phyloP scores from a whole-genome alignment of 35 echinoderm and acorn worm species.

The Heliocidaris erythrogramma region DNA sequence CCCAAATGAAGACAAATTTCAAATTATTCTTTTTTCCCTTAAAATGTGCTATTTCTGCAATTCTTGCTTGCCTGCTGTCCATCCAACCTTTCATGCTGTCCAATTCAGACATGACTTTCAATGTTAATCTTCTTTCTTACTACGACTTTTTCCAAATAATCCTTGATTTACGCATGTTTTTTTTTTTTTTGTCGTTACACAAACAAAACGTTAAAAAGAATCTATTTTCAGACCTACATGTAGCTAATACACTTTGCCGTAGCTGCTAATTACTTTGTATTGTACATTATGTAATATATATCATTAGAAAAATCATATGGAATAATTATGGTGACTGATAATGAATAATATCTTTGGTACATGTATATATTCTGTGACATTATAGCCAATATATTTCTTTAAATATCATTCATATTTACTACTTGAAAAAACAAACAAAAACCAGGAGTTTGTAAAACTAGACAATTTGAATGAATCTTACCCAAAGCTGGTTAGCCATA shows the following conservation, averaged over 20 bases:
- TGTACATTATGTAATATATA: neutral
- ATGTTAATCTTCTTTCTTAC: neutral
- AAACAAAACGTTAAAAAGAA: too few species aligned
- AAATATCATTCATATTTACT: too few species aligned
- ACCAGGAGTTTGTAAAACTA: too few species aligned
- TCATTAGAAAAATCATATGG: neutral
- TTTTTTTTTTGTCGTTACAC: too few species aligned
- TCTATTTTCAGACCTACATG: too few species aligned
- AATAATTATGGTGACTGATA: neutral
- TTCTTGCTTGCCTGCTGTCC: neutral
- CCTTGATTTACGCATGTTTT: neutral
- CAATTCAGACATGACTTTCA: neutral
- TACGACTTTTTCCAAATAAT: neutral
- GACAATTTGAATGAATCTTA: slow-evolving; percentile 47
- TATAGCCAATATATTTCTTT: too few species aligned
- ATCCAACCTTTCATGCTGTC: neutral
- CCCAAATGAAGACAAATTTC: neutral
- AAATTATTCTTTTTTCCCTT: neutral
- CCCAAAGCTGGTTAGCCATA: slow-evolving; percentile 97
- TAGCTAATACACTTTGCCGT: too few species aligned
- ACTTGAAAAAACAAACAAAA: too few species aligned
- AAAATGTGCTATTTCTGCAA: neutral
- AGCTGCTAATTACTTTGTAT: neutral
- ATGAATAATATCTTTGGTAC: too few species aligned
- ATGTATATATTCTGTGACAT: too few species aligned